A percentile compares a stretch with the other conserved stretches of the same genome.
phyloP scores from a whole-genome alignment of 2,797 vertebrate species.

The Apogon talboti region DNA sequence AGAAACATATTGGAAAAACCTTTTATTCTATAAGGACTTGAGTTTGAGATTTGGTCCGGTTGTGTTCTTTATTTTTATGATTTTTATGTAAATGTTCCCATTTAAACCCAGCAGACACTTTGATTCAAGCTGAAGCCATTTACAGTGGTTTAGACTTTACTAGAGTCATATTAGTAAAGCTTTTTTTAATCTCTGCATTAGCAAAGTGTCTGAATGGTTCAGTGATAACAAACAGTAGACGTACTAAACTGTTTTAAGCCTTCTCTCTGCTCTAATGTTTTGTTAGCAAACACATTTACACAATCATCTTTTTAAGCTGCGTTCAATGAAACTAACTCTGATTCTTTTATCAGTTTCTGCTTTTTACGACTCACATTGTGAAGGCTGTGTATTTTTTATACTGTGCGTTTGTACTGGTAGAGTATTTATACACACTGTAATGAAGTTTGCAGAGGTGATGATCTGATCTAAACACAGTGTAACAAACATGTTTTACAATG shows the following conservation, averaged over 20 bases:
- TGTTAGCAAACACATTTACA: slow-evolving; percentile 6
- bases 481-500: slow-evolving; percentile 47
- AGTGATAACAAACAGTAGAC: slow-evolving; percentile 34
- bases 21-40: no score
- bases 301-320: slow-evolving; percentile 30
- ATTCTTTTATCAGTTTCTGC: slow-evolving; percentile 33
- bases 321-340: slow-evolving; percentile 48
- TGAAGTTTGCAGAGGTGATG: slow-evolving; percentile 52
- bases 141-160: background rate
- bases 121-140: no score
- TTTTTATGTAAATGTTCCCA: no score
- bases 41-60: no score
- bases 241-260: slow-evolving; percentile 6
- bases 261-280: no score
- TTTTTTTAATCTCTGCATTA: slow-evolving; percentile 17
- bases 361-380: slow-evolving; percentile 33
- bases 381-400: slow-evolving; percentile 61
- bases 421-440: slow-evolving; percentile 55
- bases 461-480: slow-evolving; percentile 44
- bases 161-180: background rate
- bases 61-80: no score
- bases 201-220: slow-evolving; percentile 7
- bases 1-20: no score
- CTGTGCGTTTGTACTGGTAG: slow-evolving; percentile 42
- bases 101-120: no score